Evolutionary conservation across 2,888 invertebrate genomes (phyloP).

Genomic region (Caenorhabditis sp.): DNA sequence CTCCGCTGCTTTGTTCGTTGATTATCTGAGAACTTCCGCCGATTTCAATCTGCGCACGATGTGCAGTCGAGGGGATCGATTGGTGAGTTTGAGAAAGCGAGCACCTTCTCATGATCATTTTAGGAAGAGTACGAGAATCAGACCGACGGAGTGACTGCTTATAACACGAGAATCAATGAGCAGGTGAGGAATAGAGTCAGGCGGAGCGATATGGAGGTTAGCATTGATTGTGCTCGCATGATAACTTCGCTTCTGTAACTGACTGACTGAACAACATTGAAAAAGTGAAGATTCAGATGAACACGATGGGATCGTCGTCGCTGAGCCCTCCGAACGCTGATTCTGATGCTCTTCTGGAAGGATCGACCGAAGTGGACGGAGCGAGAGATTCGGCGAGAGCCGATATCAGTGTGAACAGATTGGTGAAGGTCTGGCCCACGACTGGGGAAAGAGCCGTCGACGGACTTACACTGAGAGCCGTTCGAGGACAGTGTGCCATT

Average conservation of each 20-base stretch:
- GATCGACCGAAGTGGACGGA: conserved; percentile 65
- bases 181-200: conserved; percentile 54
- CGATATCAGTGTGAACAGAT: conserved; percentile 65
- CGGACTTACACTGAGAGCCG: conserved; percentile 71
- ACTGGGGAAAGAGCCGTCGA: conserved; percentile 75
- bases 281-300: conserved; percentile 51
- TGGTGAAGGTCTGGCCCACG: conserved; percentile 71
- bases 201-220: conserved; percentile 43
- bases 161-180: conserved; percentile 52
- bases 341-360: conserved; percentile 49
- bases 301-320: conserved; percentile 23
- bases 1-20: conserved; percentile 42
- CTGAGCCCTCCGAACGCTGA: conserved; percentile 25
- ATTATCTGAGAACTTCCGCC: conserved; percentile 39
- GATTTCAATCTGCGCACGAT: conserved; percentile 52
- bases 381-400: conserved; percentile 61
- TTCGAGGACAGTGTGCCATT: conserved; percentile 75
- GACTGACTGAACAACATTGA: not conserved
- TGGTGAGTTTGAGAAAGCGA: not conserved
- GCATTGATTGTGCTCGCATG: conserved; percentile 33
- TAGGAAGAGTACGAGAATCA: conserved; percentile 37
- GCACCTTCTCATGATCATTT: conserved; percentile 5
- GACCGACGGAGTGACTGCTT: conserved; percentile 45
- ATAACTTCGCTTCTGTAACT: conserved; percentile 16
- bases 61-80: conserved; percentile 18